phyloP scores from a whole-genome alignment of 1,140 invertebrate genomes.

The Drosophila arawakana region DNA sequence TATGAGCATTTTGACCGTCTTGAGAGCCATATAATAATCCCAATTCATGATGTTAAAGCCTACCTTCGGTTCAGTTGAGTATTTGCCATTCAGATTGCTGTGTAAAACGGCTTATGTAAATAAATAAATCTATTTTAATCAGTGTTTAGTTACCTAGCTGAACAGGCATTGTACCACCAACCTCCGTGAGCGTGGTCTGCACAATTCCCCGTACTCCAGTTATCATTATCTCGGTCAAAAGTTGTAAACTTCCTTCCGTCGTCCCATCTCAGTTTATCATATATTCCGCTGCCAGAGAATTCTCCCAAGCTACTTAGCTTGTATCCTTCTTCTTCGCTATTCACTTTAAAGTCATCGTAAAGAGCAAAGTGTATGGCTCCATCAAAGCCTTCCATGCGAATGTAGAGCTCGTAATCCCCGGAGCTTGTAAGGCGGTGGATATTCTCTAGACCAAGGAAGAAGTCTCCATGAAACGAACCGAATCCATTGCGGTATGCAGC shows the following conservation, averaged over 20 bases:
- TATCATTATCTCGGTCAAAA: background rate
- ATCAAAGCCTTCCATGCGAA: background rate
- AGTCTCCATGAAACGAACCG: background rate
- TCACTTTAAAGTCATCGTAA: background rate
- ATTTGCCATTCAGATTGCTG: background rate
- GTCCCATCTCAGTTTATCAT: background rate
- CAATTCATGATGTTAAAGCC: background rate
- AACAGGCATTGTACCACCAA: background rate
- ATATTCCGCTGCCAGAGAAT: background rate
- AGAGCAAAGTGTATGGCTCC: background rate
- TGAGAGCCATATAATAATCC: background rate
- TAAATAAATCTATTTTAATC: background rate
- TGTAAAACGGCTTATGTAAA: background rate
- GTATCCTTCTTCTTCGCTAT: background rate
- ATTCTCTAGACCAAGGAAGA: constrained; percentile 1
- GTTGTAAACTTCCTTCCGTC: background rate
- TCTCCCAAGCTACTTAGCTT: background rate
- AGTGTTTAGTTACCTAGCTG: background rate
- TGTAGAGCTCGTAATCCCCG: background rate
- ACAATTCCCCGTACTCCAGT: background rate
- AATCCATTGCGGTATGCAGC: background rate
- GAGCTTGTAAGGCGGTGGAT: background rate
- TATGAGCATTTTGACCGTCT: background rate
- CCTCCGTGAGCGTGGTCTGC: background rate
- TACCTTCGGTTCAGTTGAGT: background rate